phyloP scores from a whole-genome alignment of 2,113 vertebrate species.

The Hemibagrus wyckioides region DNA sequence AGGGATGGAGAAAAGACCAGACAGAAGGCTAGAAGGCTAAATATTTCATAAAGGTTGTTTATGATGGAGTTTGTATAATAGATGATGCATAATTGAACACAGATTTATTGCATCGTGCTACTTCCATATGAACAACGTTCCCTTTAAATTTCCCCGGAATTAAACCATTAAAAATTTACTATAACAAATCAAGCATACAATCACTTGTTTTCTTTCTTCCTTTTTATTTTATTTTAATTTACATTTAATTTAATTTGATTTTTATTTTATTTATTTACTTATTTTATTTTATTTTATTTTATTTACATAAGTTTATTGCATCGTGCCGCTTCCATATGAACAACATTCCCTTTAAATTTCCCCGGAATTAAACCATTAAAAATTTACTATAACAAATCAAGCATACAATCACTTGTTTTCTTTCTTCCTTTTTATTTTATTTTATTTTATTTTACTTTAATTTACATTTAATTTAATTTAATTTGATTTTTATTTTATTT shows the following conservation, averaged over 20 bases:
- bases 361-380: conserved; percentile 8
- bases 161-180: conserved; percentile 45
- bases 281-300: no score
- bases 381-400: conserved; percentile 20
- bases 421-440: no score
- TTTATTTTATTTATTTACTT: no score
- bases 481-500: no score
- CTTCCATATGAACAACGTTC: conserved; percentile 57
- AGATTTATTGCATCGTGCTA: conserved; percentile 57
- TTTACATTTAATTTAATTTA: no score
- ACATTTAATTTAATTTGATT: no score
- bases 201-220: neutral
- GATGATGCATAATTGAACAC: conserved; percentile 67
- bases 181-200: neutral
- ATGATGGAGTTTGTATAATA: conserved; percentile 58
- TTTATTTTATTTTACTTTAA: no score
- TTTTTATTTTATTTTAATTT: no score
- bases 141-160: neutral
- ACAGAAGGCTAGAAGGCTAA: conserved; percentile 47
- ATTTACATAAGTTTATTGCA: no score
- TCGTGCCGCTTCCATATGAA: conserved; percentile 57
- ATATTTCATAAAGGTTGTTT: conserved; percentile 67
- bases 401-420: neutral
- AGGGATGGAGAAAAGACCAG: conserved; percentile 30
- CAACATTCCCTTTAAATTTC: conserved; percentile 31